Evolutionary conservation across 2,113 vertebrate genomes (phyloP), one percentile per base, ranked within the genome.

Genomic region (Megaleporinus macrocephalus): DNA sequence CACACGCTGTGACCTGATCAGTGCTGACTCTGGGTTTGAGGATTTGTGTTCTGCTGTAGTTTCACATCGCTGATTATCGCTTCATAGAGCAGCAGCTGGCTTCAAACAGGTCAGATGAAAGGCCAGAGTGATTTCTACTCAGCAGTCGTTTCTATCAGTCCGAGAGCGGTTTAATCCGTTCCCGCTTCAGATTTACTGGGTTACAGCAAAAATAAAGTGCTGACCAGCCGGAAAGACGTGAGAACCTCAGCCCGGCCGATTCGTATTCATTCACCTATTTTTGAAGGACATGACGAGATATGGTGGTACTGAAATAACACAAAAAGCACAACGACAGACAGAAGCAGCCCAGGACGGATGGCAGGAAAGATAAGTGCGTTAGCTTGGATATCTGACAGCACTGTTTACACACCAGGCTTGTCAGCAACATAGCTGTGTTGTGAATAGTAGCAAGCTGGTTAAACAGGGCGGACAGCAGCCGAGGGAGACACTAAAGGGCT

Each of bases 331-430:
- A 69, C n/a, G 4, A 72, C 30, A 73, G 57, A 30, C 36, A 30
- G 41, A 77, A 81, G 70, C 57, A 15, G 53, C 49, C 14, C 61
- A 72, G 81, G 77, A 76, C 66, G 84, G 77, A 86, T 85, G 80
- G 76, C 57, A 10, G 27, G 22, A 24, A 30, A 63, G 80, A 44
- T 44, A 85, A 82, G 71, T 26, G 11, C 12, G 14, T 61, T 61
- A 61, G 57, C 51, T 69, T 29, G 62, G 49, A 41, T 62, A 65
- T 61, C 69, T 69, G 79, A 69, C 74, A 59, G 49, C 5, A 18
- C 59, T 18, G 75, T 71, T 72, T 74, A 41, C 62, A 82, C 63
- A 68, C 53, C 59, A 44, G 36, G 15, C 27, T 79, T 78, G 55
- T 62, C n/a, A 14, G 66, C 49, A 74, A 75, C 81, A 57, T 62